Evolutionary conservation across 2,797 vertebrate species (phyloP).

Genomic region (Sebastes alutus): DNA sequence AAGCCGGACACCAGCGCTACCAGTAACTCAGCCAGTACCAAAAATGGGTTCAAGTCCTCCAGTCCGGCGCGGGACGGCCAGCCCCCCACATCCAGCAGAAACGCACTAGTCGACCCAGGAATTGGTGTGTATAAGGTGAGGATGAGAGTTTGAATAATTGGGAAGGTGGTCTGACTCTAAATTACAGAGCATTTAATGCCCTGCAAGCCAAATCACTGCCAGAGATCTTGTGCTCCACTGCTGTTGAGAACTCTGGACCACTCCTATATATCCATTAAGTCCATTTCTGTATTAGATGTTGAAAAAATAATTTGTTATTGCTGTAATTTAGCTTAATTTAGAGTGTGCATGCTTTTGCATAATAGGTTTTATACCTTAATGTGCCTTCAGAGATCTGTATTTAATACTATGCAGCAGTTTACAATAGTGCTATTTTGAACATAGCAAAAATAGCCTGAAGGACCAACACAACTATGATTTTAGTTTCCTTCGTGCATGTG

Average conservation of each 20-base stretch:
- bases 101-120: slow-evolving; percentile 89
- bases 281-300: neutral
- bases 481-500: neutral
- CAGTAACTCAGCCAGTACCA: slow-evolving; percentile 82
- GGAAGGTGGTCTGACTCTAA: neutral
- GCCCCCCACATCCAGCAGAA: slow-evolving; percentile 89
- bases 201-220: neutral
- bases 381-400: neutral
- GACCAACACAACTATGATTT: neutral
- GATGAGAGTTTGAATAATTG: neutral
- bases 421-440: neutral
- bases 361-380: neutral
- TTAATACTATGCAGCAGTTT: neutral
- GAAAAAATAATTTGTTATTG: neutral
- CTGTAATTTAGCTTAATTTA: neutral
- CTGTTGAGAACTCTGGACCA: neutral
- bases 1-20: slow-evolving; percentile 73
- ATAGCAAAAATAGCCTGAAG: neutral
- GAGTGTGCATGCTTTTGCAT: neutral
- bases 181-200: neutral
- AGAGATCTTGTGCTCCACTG: neutral
- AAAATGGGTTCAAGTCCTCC: slow-evolving; percentile 85
- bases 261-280: neutral
- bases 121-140: slow-evolving; percentile 95
- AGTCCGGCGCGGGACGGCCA: slow-evolving; percentile 81